phyloP scores from a whole-genome alignment of 92 coral and sea anemone species.

The Zoanthus solanderi region DNA sequence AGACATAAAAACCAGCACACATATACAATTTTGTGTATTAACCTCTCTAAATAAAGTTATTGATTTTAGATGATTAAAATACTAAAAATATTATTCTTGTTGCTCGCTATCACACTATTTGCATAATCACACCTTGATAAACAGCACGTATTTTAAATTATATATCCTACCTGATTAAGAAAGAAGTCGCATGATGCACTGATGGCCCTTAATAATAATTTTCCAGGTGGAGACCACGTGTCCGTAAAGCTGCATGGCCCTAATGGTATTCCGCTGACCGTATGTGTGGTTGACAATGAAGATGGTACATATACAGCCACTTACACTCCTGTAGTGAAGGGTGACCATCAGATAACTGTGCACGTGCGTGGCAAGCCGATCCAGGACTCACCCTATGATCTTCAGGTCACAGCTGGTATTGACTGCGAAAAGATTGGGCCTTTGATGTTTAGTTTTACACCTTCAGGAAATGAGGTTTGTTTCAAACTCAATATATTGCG shows the following conservation, averaged over 20 bases:
- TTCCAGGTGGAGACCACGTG: constrained; percentile 75
- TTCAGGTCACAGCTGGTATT: constrained; percentile 87
- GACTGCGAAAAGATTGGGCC: constrained; percentile 87
- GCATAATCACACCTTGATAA: too few species aligned
- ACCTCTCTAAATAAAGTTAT: too few species aligned
- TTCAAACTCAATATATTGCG: background rate
- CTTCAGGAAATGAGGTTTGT: constrained; percentile 53
- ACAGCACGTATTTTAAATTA: too few species aligned
- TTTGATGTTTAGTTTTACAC: constrained; percentile 66
- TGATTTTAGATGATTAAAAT: too few species aligned
- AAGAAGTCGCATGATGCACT: background rate
- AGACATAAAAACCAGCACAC: too few species aligned
- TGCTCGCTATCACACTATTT: too few species aligned
- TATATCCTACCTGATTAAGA: too few species aligned
- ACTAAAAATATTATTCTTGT: too few species aligned
- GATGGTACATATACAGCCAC: constrained; percentile 78
- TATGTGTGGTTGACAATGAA: constrained; percentile 69
- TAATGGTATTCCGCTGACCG: constrained; percentile 79
- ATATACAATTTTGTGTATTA: too few species aligned
- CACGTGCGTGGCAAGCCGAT: constrained; percentile 84
- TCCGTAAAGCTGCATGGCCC: constrained; percentile 85
- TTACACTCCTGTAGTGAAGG: constrained; percentile 76
- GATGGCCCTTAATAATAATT: background rate
- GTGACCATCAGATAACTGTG: constrained; percentile 85
- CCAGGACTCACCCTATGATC: constrained; percentile 82